Base-by-base conservation (phyloP, 2,888 invertebrate genomes). In the Arge pagana region DNA sequence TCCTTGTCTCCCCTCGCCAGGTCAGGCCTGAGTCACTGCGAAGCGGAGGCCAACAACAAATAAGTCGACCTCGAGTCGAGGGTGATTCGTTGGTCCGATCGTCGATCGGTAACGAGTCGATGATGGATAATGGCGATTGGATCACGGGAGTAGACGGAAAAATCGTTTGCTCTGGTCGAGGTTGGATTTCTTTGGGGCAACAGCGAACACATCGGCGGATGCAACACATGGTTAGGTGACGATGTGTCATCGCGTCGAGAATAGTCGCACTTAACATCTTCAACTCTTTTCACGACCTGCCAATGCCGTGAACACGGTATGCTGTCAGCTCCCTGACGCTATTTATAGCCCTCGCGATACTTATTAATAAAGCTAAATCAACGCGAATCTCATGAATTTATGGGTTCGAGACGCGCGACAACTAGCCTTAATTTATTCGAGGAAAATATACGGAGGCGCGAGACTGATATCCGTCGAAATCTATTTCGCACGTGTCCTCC, bases 351-450 rank as follows among this genome's bases (percentile, higher is more conserved):
- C 33, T 45, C 28, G 51, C 36, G 43, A 65, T 60, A 65, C 66
- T 70, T 70, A 69, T 68, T 69, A 69, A 68, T 67, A 66, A 67
- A 63, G 63, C 59, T 60, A 62, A 68, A 64, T 70, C 66, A 68
- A 66, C 63, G 63, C 62, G 33, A 33, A 45, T 35, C 33, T 30
- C 16, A 30, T 30, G n/a, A n/a, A n/a, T n/a, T n/a, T n/a, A n/a
- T n/a, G n/a, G n/a, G n/a, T n/a, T n/a, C n/a, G n/a, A n/a, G n/a
- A n/a, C n/a, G n/a, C n/a, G n/a, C n/a, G n/a, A n/a, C n/a, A n/a
- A n/a, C n/a, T n/a, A n/a, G n/a, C n/a, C n/a, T n/a, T n/a, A n/a
- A n/a, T n/a, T n/a, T n/a, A n/a, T n/a, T n/a, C n/a, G n/a, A n/a
- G n/a, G n/a, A n/a, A n/a, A n/a, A n/a, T n/a, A n/a, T n/a, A n/a